A percentile compares a stretch with the other conserved stretches of the same genome.
phyloP scores from a whole-genome alignment of 2,113 vertebrate genomes.

The Lophotis ruficrista region DNA sequence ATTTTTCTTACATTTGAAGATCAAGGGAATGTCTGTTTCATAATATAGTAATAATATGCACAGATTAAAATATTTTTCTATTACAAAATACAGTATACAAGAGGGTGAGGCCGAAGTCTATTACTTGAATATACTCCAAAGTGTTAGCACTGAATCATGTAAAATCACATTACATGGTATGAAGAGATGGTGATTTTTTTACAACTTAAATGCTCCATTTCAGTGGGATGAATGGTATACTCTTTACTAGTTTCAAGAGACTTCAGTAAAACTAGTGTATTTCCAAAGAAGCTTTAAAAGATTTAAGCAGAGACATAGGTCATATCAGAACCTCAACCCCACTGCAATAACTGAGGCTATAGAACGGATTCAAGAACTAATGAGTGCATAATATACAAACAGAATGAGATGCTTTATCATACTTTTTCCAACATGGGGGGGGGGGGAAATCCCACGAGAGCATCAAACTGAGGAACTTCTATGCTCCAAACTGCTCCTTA shows the following conservation, averaged over 20 bases:
- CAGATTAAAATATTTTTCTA: conserved; percentile 69
- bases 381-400: not conserved
- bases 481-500: not conserved
- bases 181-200: not conserved
- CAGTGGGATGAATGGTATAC: not conserved
- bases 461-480: not conserved
- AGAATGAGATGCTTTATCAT: not conserved
- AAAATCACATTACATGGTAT: not conserved
- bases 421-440: not conserved
- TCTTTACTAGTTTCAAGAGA: conserved; percentile 1
- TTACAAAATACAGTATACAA: conserved; percentile 71
- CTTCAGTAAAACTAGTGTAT: not conserved
- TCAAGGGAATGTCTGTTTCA: conserved; percentile 56
- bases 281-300: conserved; percentile 4
- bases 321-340: conserved; percentile 19
- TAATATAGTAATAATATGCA: conserved; percentile 61
- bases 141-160: not conserved
- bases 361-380: not conserved
- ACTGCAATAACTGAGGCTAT: not conserved
- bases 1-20: conserved; percentile 67
- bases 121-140: not conserved
- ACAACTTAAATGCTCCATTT: conserved; percentile 43
- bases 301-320: conserved; percentile 20
- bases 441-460: not conserved
- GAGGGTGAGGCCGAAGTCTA: conserved; percentile 45